Base-by-base conservation (phyloP, 2,113 vertebrate genomes). In the Paraplagusia blochii region DNA sequence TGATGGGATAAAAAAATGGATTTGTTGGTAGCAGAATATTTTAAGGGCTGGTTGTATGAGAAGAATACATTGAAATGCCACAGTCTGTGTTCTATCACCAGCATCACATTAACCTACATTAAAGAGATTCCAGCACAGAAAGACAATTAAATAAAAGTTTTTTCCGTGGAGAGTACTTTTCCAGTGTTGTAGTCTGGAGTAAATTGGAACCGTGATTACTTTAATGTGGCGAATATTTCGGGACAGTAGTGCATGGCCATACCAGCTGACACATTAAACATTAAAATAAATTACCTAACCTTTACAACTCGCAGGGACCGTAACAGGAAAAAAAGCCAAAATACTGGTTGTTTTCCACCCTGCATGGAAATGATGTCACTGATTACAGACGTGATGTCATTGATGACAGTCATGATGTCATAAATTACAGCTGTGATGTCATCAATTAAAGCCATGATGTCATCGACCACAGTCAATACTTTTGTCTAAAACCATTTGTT, bases 271-370 rank as follows among this genome's bases (percentile, higher is more conserved):
- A 89, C 86, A 85, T 89, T 88, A 86, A 89, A 87, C 89, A 91
- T 91, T 90, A 91, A 87, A 92, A 92, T 88, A 88, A 90, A 92
- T 91, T 81, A 89, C 89, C 88, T 90, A 91, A 91, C 91, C 90
- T 91, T 91, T 91, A 85, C 90, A 86, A 89, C 84, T 88, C 77
- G 84, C 85, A 71, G 84, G 88, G 88, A 86, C 85, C 88, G 90
- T 90, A 90, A 88, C 72, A 84, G 85, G 83, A 89, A 81, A 90
- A n/a, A 90, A 91, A 88, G 89, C 90, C 87, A 90, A 88, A 91
- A 91, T 86, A 89, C 87, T 82, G 87, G 82, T 88, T 90, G 90
- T 91, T 90, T 91, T 90, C 91, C 90, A 91, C 81, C 74, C 73
- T 69, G 76, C 90, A 90, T 90, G 85, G 87, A 90, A 90, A 91